Conservation (phyloP, 2,888 invertebrate genomes). For the Ochropleura leucogaster region DNA sequence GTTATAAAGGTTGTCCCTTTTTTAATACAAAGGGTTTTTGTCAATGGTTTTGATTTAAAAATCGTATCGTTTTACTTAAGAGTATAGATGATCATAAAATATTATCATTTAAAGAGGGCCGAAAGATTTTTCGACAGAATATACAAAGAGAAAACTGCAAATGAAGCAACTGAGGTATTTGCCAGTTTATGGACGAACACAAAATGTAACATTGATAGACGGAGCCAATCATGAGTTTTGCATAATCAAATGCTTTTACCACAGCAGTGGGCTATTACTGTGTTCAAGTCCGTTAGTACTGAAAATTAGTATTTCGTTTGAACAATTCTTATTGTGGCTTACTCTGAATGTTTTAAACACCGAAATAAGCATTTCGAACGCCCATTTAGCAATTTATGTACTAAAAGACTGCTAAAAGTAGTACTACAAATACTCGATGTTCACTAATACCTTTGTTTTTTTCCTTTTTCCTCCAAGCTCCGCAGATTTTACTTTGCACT, state of each 20-base stretch:
- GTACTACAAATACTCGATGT: slow-evolving; percentile 37
- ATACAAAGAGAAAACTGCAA: slow-evolving; percentile 7
- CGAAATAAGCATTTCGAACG: slow-evolving; percentile 34
- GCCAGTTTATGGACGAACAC: slow-evolving; percentile 30
- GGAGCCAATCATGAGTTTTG: slow-evolving; percentile 55
- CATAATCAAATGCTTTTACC: slow-evolving; percentile 57
- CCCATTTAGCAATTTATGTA: slow-evolving; percentile 49
- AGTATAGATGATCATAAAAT: slow-evolving; percentile 1
- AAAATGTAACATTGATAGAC: slow-evolving; percentile 48
- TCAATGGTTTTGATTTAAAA: not conserved
- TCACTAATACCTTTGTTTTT: slow-evolving; percentile 16
- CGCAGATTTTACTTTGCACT: slow-evolving; percentile 38
- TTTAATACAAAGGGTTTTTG: slow-evolving; percentile 24
- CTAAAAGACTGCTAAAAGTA: slow-evolving; percentile 38
- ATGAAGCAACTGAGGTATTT: slow-evolving; percentile 25
- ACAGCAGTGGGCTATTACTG: slow-evolving; percentile 39
- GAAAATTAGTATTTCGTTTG: slow-evolving; percentile 47
- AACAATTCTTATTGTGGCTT: slow-evolving; percentile 27
- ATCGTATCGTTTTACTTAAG: slow-evolving; percentile 32
- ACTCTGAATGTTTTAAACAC: slow-evolving; percentile 32
- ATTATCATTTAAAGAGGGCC: not conserved
- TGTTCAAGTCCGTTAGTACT: slow-evolving; percentile 32
- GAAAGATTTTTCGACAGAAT: not conserved
- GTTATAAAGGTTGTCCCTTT: slow-evolving; percentile 5
- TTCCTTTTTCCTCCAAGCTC: slow-evolving; percentile 33